phyloP scores from a whole-genome alignment of 2,113 vertebrate species.

The Gnathonemus echidnorhynchus region DNA sequence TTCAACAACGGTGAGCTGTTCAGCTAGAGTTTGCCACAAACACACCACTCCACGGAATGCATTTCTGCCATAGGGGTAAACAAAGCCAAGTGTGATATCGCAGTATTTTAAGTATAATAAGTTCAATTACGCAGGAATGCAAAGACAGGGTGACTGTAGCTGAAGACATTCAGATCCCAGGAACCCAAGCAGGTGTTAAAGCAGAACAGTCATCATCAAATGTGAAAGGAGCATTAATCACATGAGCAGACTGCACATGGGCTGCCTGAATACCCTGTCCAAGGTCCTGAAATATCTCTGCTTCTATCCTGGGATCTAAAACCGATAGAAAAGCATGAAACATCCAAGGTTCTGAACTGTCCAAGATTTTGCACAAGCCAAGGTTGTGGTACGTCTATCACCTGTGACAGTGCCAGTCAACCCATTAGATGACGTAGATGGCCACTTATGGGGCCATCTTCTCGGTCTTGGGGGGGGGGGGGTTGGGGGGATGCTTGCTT shows the following conservation, averaged over 20 bases:
- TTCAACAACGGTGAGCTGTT: background rate
- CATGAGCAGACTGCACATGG: background rate
- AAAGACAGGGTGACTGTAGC: background rate
- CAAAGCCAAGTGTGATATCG: background rate
- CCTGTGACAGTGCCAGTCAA: background rate
- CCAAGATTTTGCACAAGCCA: background rate
- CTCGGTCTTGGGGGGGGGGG: background rate
- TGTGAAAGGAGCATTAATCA: background rate
- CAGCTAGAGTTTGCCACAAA: background rate
- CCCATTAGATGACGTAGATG: background rate
- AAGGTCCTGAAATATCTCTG: background rate
- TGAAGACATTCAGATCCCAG: background rate
- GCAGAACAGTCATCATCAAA: background rate
- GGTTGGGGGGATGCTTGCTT: background rate
- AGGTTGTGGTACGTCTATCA: background rate
- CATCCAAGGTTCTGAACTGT: background rate
- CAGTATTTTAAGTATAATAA: background rate
- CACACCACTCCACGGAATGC: background rate
- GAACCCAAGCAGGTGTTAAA: background rate
- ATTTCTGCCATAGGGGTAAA: slow-evolving; percentile 1
- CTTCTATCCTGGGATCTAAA: background rate
- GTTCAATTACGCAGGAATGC: background rate
- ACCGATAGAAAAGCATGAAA: background rate
- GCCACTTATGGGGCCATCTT: background rate
- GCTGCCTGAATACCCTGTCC: background rate